Evolutionary conservation across 2,113 vertebrate species (phyloP).

Genomic region (Lucifuga dentata): DNA sequence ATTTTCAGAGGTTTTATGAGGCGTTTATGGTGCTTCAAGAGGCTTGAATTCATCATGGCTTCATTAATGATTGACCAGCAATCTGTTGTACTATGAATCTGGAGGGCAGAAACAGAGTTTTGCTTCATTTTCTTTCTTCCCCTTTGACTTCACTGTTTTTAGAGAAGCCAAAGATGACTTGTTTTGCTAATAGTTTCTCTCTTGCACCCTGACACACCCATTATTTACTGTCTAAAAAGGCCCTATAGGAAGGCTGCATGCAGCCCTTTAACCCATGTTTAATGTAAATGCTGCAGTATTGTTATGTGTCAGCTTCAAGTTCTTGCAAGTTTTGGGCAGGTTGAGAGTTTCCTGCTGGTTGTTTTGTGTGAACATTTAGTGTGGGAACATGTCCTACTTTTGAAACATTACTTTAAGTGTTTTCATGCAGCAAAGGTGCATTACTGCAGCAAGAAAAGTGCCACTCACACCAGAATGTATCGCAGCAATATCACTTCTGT

Average conservation of each 20-base stretch:
- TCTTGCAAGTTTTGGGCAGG: constrained; percentile 33
- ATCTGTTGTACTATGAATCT: constrained; percentile 60
- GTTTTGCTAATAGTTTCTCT: not conserved
- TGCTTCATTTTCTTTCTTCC: not conserved
- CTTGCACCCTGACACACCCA: constrained; percentile 13
- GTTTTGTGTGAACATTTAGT: not conserved
- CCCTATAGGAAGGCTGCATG: not conserved
- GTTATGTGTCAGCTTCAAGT: constrained; percentile 29
- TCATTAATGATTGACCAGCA: constrained; percentile 80
- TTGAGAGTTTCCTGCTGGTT: not conserved
- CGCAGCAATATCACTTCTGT: too few species aligned
- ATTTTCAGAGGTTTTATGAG: constrained; percentile 60
- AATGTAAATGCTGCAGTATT: not conserved
- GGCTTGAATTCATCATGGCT: constrained; percentile 54
- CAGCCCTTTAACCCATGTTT: not conserved
- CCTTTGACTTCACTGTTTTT: not conserved
- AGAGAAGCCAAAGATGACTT: not conserved
- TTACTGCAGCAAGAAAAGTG: not conserved
- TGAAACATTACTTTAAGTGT: not conserved
- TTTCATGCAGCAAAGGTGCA: too few species aligned
- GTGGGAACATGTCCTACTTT: not conserved
- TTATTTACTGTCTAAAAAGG: constrained; percentile 21
- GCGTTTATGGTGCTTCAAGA: constrained; percentile 63
- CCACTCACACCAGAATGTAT: too few species aligned
- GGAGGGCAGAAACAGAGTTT: not conserved